phyloP scores from a whole-genome alignment of 2,797 vertebrate genomes.

The Zalophus californianus region DNA sequence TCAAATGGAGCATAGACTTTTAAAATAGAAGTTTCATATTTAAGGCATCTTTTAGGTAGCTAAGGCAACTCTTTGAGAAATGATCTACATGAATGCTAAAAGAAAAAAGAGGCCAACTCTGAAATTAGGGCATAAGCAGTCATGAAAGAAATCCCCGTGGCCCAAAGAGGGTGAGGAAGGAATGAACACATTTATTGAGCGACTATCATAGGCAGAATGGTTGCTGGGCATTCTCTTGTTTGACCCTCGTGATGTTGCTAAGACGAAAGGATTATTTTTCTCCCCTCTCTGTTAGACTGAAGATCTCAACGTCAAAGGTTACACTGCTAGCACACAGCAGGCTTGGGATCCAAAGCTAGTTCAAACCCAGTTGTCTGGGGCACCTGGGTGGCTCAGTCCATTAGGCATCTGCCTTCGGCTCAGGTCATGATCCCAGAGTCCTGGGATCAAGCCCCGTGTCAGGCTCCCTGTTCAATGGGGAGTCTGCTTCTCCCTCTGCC shows the following conservation, averaged over 20 bases:
- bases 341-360: not conserved
- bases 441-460: too few relatives aligned
- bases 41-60: not conserved
- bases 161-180: not conserved
- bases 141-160: not conserved
- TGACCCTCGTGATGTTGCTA: not conserved
- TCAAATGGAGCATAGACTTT: not conserved
- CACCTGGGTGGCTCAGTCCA: too few relatives aligned
- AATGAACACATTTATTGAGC: not conserved
- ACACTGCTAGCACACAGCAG: not conserved
- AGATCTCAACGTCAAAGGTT: not conserved
- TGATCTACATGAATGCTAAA: not conserved
- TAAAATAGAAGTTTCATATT: not conserved
- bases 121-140: not conserved
- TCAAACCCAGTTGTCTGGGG: not conserved
- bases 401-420: not conserved
- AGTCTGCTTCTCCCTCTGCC: too few relatives aligned
- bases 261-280: not conserved
- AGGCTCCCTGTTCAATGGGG: too few relatives aligned
- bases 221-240: not conserved
- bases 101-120: not conserved
- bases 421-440: not conserved
- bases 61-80: not conserved
- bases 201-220: not conserved
- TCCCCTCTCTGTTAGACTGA: not conserved